Evolutionary conservation across 2,888 invertebrate genomes (phyloP).

Genomic region (Drosophila lutescens): DNA sequence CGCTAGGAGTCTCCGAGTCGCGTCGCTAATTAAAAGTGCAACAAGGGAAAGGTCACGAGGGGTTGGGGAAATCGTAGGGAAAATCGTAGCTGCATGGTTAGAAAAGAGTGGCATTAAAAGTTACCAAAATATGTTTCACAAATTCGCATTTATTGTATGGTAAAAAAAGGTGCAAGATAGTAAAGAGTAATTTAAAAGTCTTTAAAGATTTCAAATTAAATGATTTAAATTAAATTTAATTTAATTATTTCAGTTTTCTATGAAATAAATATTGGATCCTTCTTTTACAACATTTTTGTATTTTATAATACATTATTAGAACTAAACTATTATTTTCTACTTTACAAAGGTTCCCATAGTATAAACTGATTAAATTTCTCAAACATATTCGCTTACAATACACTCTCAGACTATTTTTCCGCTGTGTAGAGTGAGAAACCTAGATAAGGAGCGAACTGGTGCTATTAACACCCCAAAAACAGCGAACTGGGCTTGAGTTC

Average conservation of each 20-base stretch:
- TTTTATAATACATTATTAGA: no score
- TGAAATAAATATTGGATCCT: no score
- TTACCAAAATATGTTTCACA: neutral
- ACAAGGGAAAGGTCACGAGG: slow-evolving; percentile 48
- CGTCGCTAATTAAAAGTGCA: slow-evolving; percentile 77
- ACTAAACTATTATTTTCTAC: no score
- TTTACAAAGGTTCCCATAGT: no score
- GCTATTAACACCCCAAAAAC: slow-evolving; percentile 56
- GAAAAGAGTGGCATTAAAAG: neutral
- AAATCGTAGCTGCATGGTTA: neutral
- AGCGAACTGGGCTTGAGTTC: slow-evolving; percentile 8
- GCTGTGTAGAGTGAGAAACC: slow-evolving; percentile 1
- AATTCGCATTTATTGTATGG: neutral
- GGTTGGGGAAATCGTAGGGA: neutral
- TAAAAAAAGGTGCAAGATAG: no score
- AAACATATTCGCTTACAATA: no score
- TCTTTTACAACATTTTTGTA: no score
- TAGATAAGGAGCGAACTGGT: slow-evolving; percentile 26
- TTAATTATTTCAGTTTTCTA: no score
- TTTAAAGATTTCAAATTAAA: no score
- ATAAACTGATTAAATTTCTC: no score
- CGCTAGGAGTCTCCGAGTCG: slow-evolving; percentile 42
- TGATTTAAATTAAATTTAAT: no score
- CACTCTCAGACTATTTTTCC: neutral
- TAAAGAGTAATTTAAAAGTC: no score